These are phyloP conservation scores for Ceyx melanurus DNA, from an alignment of 2,113 vertebrate species.

Conservation along the genomic window DNA sequence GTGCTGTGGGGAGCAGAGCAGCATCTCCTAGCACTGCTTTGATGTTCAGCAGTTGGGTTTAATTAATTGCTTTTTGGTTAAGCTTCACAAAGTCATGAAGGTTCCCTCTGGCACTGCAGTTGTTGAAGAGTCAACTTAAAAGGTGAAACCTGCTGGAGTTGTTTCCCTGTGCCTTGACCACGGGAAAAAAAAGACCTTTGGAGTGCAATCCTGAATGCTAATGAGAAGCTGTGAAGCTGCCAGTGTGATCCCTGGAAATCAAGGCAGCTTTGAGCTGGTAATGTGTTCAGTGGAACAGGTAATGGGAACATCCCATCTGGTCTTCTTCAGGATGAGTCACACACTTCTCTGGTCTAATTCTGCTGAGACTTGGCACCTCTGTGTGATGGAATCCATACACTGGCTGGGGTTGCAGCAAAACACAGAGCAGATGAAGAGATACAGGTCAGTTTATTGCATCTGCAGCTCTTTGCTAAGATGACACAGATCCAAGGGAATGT, in stretches of 20 bases:
- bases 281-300: conserved; percentile 42
- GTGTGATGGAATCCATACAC: conserved; percentile 64
- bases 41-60: background rate
- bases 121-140: background rate
- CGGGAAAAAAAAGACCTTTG: background rate
- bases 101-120: background rate
- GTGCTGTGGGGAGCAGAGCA: background rate
- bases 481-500: conserved; percentile 53
- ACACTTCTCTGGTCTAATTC: conserved; percentile 28
- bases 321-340: conserved; percentile 60
- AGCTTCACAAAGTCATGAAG: background rate
- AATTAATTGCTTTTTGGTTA: background rate
- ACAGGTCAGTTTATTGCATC: conserved; percentile 44
- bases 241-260: background rate
- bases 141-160: background rate
- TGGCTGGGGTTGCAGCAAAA: conserved; percentile 41
- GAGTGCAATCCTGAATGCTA: background rate
- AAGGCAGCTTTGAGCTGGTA: background rate
- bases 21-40: background rate
- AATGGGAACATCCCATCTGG: conserved; percentile 59
- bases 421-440: conserved; percentile 64
- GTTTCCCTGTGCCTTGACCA: background rate
- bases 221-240: conserved; percentile 14
- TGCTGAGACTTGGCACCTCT: conserved; percentile 60
- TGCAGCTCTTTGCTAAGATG: conserved; percentile 61